These are phyloP conservation scores for Malurus cyaneus DNA, from an alignment of 2,113 vertebrate genomes.

Conservation along the genomic window DNA sequence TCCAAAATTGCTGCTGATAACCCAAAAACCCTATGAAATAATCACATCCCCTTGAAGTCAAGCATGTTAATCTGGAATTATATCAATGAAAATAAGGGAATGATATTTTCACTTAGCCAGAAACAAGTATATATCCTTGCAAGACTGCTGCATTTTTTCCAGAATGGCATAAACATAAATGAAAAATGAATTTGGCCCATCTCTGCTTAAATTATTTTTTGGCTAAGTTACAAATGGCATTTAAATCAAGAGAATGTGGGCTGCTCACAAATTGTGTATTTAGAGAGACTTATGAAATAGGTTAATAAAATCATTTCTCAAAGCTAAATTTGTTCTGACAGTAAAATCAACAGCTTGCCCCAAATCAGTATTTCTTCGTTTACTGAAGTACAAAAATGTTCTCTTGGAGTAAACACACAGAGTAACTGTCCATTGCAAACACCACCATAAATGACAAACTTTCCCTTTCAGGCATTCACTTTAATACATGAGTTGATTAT, in stretches of 20 bases:
- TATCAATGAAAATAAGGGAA: not conserved
- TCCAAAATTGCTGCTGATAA: not conserved
- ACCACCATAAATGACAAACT: constrained; percentile 21
- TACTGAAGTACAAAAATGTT: constrained; percentile 50
- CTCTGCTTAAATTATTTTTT: constrained; percentile 37
- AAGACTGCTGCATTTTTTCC: constrained; percentile 7
- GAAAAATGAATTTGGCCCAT: constrained; percentile 25
- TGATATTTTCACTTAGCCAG: not conserved
- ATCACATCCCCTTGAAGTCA: not conserved
- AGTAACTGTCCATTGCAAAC: constrained; percentile 31
- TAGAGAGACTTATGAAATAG: constrained; percentile 56
- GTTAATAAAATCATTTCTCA: constrained; percentile 70
- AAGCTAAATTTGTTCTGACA: constrained; percentile 71
- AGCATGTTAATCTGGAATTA: constrained; percentile 11
- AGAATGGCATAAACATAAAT: constrained; percentile 32
- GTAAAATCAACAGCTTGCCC: constrained; percentile 65
- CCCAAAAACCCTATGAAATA: not conserved
- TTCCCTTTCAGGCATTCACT: constrained; percentile 30
- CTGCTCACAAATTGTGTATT: constrained; percentile 58
- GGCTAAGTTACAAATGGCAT: constrained; percentile 52
- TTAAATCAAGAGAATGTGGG: constrained; percentile 39
- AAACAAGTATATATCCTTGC: not conserved
- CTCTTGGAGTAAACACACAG: constrained; percentile 35
- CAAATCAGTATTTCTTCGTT: constrained; percentile 71
- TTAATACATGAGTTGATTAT: constrained; percentile 59